Evolutionary conservation across 2,888 invertebrate species (phyloP).

Genomic region (Mongoloraphidia duomilia): DNA sequence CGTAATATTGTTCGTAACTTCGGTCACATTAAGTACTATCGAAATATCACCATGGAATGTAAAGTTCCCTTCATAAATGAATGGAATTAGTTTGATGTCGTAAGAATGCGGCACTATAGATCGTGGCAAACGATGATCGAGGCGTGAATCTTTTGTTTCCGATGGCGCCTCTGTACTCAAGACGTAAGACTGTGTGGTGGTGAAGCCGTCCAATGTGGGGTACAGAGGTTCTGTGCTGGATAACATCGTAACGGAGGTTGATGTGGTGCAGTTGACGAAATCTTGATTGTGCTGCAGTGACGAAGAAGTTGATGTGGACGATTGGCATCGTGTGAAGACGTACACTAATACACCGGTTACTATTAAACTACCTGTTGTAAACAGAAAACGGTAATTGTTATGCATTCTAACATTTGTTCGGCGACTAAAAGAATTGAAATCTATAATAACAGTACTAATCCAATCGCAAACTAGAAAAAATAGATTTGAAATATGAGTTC

Average conservation of each 20-base stretch:
- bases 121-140: constrained; percentile 56
- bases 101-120: constrained; percentile 55
- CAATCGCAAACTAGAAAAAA: too few species aligned
- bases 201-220: constrained; percentile 7
- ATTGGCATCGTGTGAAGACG: too few species aligned
- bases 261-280: constrained; percentile 1
- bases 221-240: constrained; percentile 7
- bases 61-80: constrained; percentile 59
- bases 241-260: constrained; percentile 6
- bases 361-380: too few species aligned
- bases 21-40: constrained; percentile 44
- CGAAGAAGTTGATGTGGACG: not conserved
- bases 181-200: constrained; percentile 11
- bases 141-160: constrained; percentile 22
- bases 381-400: too few species aligned
- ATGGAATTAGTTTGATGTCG: constrained; percentile 54
- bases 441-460: too few species aligned
- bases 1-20: constrained; percentile 50
- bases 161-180: constrained; percentile 3
- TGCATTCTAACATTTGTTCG: too few species aligned
- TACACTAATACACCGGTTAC: too few species aligned
- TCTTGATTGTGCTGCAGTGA: not conserved
- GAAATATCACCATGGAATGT: constrained; percentile 60
- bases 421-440: too few species aligned
- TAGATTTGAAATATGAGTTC: too few species aligned